These are phyloP conservation scores for Hirundo rustica DNA, from an alignment of 2,797 vertebrate species.

Conservation along the genomic window DNA sequence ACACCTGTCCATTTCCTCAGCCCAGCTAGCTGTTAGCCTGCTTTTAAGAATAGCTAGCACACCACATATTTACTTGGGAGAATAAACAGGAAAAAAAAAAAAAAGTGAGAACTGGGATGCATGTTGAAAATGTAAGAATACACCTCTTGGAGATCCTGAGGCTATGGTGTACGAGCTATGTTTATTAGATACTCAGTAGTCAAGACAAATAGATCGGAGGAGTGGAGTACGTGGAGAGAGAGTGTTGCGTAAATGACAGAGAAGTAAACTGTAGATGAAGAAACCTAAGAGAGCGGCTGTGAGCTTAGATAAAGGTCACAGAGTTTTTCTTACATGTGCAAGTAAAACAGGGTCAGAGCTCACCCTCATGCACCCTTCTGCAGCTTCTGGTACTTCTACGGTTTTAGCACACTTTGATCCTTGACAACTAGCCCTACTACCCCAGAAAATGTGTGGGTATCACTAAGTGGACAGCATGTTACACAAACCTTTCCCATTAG, in stretches of 20 bases:
- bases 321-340: not conserved
- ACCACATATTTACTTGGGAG: not conserved
- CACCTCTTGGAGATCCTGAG: not conserved
- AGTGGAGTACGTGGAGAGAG: not conserved
- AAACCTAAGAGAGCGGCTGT: conserved; percentile 5
- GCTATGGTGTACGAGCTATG: not conserved
- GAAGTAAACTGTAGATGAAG: not conserved
- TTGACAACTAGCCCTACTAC: not conserved
- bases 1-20: not conserved
- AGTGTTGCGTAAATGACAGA: not conserved
- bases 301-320: conserved; percentile 32
- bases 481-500: not conserved
- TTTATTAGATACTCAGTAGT: not conserved
- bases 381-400: not conserved
- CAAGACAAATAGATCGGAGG: not conserved
- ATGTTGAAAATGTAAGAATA: not conserved
- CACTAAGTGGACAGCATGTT: not conserved
- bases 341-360: conserved; percentile 1
- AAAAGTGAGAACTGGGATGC: not conserved
- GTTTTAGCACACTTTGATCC: not conserved
- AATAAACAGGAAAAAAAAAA: not conserved
- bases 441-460: not conserved
- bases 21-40: not conserved
- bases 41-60: not conserved
- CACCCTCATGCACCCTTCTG: not conserved